These are phyloP conservation scores for Larimichthys polyactis DNA, from an alignment of 2,113 vertebrate genomes.

Conservation along the genomic window DNA sequence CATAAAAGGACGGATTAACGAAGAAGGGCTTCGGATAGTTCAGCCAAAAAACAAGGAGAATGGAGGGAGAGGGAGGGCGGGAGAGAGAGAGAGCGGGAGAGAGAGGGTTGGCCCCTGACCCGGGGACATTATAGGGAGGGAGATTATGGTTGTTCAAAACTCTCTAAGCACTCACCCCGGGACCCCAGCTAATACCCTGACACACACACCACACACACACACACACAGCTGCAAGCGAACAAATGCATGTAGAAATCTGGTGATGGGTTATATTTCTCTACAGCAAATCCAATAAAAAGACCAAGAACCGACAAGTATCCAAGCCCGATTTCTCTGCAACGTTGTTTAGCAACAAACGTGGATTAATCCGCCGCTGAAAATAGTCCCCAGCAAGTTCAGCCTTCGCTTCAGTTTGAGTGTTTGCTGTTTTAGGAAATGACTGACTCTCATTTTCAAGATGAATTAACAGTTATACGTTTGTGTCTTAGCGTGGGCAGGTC, in stretches of 20 bases:
- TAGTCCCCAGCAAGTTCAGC: not conserved
- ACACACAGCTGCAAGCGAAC: not conserved
- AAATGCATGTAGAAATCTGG: not conserved
- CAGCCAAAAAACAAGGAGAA: conserved; percentile 78
- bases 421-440: not conserved
- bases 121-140: conserved; percentile 83
- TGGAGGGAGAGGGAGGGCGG: conserved; percentile 34
- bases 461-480: no score
- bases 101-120: conserved; percentile 83
- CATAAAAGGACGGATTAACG: conserved; percentile 72
- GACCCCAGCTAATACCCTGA: conserved; percentile 81
- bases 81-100: conserved; percentile 52
- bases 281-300: not conserved
- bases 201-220: conserved; percentile 59
- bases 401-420: not conserved
- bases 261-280: not conserved
- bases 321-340: no score
- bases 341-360: no score
- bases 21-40: conserved; percentile 66
- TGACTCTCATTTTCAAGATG: not conserved
- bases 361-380: conserved; percentile 7
- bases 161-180: conserved; percentile 85
- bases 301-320: not conserved
- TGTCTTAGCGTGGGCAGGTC: no score
- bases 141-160: conserved; percentile 88